phyloP scores from a whole-genome alignment of 1,140 invertebrate genomes.

The Bombus superbus region DNA sequence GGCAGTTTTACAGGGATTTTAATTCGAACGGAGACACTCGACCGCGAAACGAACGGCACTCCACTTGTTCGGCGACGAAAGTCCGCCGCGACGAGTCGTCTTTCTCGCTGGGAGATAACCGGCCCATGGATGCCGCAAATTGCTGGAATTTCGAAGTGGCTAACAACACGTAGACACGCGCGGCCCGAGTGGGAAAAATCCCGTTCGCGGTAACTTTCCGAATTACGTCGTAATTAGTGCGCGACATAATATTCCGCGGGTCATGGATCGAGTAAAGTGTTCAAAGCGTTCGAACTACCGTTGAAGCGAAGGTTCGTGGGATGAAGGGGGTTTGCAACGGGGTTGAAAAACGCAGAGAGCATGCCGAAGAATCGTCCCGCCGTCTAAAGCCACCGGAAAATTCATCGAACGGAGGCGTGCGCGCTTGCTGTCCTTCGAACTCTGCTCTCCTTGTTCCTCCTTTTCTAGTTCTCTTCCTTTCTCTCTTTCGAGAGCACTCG shows the following conservation, averaged over 20 bases:
- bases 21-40: conserved; percentile 21
- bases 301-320: background rate
- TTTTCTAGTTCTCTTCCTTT: background rate
- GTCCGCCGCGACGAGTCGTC: background rate
- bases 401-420: conserved; percentile 17
- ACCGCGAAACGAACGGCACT: conserved; percentile 12
- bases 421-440: background rate
- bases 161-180: background rate
- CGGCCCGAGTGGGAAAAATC: background rate
- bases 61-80: conserved; percentile 16
- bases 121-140: conserved; percentile 5
- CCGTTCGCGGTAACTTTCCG: conserved; percentile 10
- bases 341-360: conserved; percentile 37
- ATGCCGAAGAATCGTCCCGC: conserved; percentile 15
- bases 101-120: conserved; percentile 5
- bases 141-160: conserved; percentile 34
- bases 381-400: conserved; percentile 33
- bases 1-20: conserved; percentile 34
- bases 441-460: background rate
- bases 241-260: conserved; percentile 27
- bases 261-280: conserved; percentile 31
- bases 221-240: conserved; percentile 46
- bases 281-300: conserved; percentile 24
- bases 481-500: conserved; percentile 68
- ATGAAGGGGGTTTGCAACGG: background rate